phyloP scores from a whole-genome alignment of 2,888 invertebrate genomes.

The Polyploca ridens region DNA sequence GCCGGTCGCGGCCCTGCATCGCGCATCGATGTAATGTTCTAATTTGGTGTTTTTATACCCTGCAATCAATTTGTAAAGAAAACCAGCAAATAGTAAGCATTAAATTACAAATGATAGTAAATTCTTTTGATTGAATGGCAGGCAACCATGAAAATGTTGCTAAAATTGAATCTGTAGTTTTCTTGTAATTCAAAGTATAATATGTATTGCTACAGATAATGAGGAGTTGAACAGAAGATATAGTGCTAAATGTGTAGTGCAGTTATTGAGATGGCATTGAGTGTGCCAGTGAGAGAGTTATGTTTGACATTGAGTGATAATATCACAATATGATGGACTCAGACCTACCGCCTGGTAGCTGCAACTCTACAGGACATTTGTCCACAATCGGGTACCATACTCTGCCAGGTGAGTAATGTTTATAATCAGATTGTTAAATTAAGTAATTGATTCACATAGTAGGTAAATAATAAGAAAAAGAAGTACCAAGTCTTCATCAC shows the following conservation, averaged over 20 bases:
- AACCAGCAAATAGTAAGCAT: not conserved
- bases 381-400: constrained; percentile 81
- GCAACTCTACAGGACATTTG: constrained; percentile 81
- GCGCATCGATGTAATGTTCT: constrained; percentile 23
- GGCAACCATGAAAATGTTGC: not conserved
- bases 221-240: constrained; percentile 21
- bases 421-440: constrained; percentile 1
- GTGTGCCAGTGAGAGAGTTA: constrained; percentile 38
- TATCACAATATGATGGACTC: constrained; percentile 76
- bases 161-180: not conserved
- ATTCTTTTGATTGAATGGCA: not conserved
- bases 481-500: no score
- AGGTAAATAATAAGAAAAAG: no score
- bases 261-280: constrained; percentile 50
- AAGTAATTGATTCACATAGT: constrained; percentile 9
- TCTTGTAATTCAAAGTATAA: constrained; percentile 9
- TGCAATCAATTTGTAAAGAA: not conserved
- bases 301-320: constrained; percentile 42
- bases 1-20: constrained; percentile 70
- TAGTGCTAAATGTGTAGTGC: constrained; percentile 48
- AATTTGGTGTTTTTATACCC: not conserved
- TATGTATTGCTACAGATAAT: constrained; percentile 35
- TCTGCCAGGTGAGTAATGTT: constrained; percentile 61
- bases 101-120: not conserved
- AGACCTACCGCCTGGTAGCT: constrained; percentile 80